Percentiles rank a stretch among this genome's conserved stretches.
Conservation (phyloP, 2,888 invertebrate species). For the Antheraea yamamai region DNA sequence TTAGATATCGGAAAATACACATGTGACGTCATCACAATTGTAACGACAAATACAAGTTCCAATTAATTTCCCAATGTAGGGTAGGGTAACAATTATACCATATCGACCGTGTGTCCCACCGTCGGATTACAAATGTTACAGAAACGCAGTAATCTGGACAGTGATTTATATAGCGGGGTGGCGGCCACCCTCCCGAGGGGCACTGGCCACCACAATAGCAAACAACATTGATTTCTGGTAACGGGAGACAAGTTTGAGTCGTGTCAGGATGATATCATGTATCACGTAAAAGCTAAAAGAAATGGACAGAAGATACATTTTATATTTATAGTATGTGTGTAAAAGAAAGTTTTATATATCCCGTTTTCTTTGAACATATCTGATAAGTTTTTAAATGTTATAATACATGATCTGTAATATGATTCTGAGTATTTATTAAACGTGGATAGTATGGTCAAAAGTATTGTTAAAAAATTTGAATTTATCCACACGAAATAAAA, state of each 20-base stretch:
- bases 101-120: slow-evolving; percentile 59
- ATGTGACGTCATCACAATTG: slow-evolving; percentile 42
- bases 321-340: not conserved
- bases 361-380: not conserved
- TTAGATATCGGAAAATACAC: not conserved
- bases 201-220: slow-evolving; percentile 61
- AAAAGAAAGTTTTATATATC: not conserved
- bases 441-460: not conserved
- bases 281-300: slow-evolving; percentile 7
- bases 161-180: slow-evolving; percentile 80
- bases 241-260: slow-evolving; percentile 61
- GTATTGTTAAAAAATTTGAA: not conserved
- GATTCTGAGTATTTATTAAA: not conserved
- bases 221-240: slow-evolving; percentile 79
- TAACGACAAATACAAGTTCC: slow-evolving; percentile 58
- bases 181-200: slow-evolving; percentile 69
- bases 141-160: slow-evolving; percentile 79
- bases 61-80: slow-evolving; percentile 58
- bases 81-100: slow-evolving; percentile 60
- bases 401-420: not conserved
- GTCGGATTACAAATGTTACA: slow-evolving; percentile 73
- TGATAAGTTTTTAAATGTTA: not conserved
- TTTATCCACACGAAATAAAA: no score
- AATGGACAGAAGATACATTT: not conserved
- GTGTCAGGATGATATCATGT: slow-evolving; percentile 41